phyloP scores from a whole-genome alignment of 2,113 vertebrate genomes.

The Vanacampus margaritifer region DNA sequence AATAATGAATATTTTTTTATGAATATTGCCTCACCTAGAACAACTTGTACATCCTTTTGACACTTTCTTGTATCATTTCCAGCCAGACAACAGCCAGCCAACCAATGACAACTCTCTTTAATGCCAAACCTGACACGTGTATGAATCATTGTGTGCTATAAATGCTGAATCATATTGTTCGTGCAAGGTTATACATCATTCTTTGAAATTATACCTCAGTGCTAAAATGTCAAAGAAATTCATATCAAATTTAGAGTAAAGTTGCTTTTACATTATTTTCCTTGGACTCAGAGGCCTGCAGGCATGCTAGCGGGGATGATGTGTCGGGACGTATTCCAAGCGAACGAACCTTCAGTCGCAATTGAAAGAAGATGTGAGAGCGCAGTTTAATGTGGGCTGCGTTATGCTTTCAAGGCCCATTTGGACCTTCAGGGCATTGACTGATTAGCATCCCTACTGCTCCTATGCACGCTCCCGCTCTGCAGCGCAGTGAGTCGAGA shows the following conservation, averaged over 20 bases:
- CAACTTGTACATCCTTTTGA: not conserved
- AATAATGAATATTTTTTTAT: not conserved
- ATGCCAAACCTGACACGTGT: not conserved
- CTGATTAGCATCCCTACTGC: slow-evolving; percentile 48
- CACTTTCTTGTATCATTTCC: not conserved
- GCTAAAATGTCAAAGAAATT: not conserved
- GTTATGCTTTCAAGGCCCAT: slow-evolving; percentile 36
- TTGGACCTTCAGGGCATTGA: slow-evolving; percentile 37
- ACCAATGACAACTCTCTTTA: not conserved
- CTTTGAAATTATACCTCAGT: not conserved
- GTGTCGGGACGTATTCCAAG: slow-evolving; percentile 33
- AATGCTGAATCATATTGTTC: not conserved
- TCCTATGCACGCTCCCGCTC: slow-evolving; percentile 46
- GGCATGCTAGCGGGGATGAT: slow-evolving; percentile 30
- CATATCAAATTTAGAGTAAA: not conserved
- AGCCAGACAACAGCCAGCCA: not conserved
- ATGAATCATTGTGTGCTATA: not conserved
- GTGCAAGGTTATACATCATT: not conserved
- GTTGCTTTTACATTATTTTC: slow-evolving; percentile 19
- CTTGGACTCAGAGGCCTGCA: not conserved
- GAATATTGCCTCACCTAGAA: not conserved
- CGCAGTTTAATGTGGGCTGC: slow-evolving; percentile 43
- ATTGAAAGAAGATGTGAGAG: slow-evolving; percentile 61
- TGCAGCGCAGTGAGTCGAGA: slow-evolving; percentile 50
- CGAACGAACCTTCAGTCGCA: slow-evolving; percentile 30